A percentile compares a stretch with the other conserved stretches of the same genome.
phyloP scores from a whole-genome alignment of 2,797 vertebrate genomes.

The Ateles fusciceps region DNA sequence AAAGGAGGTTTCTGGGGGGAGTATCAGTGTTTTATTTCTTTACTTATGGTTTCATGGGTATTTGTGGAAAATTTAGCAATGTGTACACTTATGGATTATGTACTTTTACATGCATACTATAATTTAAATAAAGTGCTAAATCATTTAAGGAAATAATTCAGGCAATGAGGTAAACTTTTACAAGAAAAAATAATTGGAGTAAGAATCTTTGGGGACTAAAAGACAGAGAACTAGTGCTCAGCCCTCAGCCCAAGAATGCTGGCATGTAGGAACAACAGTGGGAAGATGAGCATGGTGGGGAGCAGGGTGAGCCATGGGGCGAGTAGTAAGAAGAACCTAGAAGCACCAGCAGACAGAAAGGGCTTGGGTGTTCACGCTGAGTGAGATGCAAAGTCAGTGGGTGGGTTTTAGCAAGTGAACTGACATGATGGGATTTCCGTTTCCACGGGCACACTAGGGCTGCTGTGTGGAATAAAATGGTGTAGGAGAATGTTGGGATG shows the following conservation, averaged over 20 bases:
- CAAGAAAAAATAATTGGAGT: neutral
- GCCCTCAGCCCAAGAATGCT: neutral
- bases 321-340: neutral
- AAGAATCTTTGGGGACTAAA: neutral
- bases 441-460: neutral
- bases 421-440: neutral
- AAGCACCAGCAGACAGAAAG: neutral
- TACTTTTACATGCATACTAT: neutral
- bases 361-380: neutral
- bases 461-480: neutral
- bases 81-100: neutral
- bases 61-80: neutral
- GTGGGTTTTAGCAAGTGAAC: neutral
- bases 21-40: neutral
- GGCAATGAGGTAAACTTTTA: neutral
- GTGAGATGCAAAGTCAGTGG: neutral
- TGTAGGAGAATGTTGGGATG: neutral
- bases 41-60: neutral
- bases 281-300: neutral
- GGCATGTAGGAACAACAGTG: neutral
- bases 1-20: neutral
- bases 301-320: neutral
- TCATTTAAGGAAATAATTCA: neutral
- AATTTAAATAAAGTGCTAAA: neutral
- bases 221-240: neutral